A percentile compares a stretch with the other conserved stretches of the same genome.
Conservation (phyloP, 1,140 invertebrate species). For the Lithobius niger region DNA sequence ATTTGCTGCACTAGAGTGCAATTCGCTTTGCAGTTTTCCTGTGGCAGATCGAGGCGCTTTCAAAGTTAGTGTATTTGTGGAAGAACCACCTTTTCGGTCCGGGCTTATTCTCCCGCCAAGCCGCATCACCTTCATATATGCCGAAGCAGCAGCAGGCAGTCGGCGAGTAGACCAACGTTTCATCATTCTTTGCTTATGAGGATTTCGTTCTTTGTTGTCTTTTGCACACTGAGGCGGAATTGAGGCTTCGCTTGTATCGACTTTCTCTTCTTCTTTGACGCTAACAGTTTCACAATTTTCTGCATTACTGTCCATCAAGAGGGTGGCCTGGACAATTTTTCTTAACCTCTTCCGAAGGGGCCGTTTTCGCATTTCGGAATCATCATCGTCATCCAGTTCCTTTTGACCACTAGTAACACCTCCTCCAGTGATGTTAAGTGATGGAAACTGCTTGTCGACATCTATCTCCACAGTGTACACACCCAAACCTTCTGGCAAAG, state of each 20-base stretch:
- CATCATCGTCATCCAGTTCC: neutral
- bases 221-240: neutral
- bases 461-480: neutral
- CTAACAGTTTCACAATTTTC: neutral
- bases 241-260: neutral
- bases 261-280: neutral
- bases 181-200: neutral
- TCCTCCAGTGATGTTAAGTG: neutral
- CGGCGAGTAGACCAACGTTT: neutral
- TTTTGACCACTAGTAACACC: neutral
- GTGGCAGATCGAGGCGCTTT: neutral
- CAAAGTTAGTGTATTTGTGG: neutral
- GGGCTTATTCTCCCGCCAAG: conserved; percentile 3
- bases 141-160: neutral
- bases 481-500: neutral
- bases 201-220: too few species aligned
- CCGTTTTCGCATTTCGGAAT: neutral
- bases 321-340: conserved; percentile 1
- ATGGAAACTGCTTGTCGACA: neutral
- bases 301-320: neutral
- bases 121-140: conserved; percentile 4
- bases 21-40: too few species aligned
- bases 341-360: neutral
- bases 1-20: too few species aligned
- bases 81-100: neutral